Conservation (phyloP, 2,797 vertebrate species). For the Protosalanx chinensis region DNA sequence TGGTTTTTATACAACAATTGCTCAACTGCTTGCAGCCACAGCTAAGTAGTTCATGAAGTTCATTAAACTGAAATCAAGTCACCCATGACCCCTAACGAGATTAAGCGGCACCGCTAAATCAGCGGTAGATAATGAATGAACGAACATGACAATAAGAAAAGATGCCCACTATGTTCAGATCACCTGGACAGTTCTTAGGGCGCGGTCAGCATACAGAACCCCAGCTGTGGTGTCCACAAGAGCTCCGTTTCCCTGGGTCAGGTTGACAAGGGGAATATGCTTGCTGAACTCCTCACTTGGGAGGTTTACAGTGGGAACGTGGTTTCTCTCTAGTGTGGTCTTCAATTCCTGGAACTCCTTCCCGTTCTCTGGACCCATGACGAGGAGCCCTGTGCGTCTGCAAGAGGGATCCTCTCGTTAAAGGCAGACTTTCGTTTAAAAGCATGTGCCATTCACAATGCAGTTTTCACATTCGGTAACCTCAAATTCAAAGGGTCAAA, state of each 20-base stretch:
- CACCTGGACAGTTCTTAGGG: constrained; percentile 81
- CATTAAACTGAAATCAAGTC: no score
- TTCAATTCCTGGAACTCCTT: constrained; percentile 60
- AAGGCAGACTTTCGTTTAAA: no score
- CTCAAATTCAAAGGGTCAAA: neutral
- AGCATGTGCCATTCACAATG: no score
- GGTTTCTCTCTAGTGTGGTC: constrained; percentile 62
- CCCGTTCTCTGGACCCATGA: constrained; percentile 73
- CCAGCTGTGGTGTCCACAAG: constrained; percentile 62
- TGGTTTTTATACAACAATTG: neutral
- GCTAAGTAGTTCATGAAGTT: no score
- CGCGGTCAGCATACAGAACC: constrained; percentile 82
- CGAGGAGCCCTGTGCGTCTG: constrained; percentile 81
- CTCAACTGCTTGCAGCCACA: no score
- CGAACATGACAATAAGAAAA: no score
- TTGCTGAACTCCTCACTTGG: constrained; percentile 59
- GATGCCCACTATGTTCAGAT: neutral
- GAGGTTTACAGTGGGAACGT: constrained; percentile 62
- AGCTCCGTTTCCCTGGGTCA: constrained; percentile 68
- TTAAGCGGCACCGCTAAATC: no score
- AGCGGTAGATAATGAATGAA: no score
- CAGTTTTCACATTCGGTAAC: no score
- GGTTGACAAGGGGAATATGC: constrained; percentile 71
- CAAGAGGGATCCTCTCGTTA: neutral
- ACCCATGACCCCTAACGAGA: no score